Percentiles rank a stretch among this genome's conserved stretches.
Conservation (phyloP, 2,113 vertebrate genomes). For the Gymnorhina tibicen region DNA sequence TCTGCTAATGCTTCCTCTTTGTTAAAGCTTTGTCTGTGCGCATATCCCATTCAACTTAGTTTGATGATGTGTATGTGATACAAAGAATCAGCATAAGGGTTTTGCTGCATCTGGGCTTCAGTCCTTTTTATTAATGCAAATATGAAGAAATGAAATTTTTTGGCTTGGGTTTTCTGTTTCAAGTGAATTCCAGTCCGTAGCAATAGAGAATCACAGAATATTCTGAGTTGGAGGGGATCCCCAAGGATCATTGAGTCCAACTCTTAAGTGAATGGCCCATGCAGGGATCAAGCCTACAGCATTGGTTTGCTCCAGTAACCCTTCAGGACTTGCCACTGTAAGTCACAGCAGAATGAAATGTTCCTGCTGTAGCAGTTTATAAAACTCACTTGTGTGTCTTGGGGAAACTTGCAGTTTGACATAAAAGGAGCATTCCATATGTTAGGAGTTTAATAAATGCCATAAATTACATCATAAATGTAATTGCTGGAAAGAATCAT, state of each 20-base stretch:
- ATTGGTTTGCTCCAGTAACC: background rate
- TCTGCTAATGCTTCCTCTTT: background rate
- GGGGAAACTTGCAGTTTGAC: conserved; percentile 44
- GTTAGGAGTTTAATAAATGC: conserved; percentile 29
- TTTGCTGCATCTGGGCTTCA: background rate
- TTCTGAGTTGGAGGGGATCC: background rate
- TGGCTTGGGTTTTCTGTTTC: background rate
- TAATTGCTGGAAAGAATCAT: conserved; percentile 13
- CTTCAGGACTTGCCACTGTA: conserved; percentile 7
- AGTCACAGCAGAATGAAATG: conserved; percentile 34
- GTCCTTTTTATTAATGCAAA: background rate
- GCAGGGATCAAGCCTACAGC: background rate
- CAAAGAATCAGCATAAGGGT: background rate
- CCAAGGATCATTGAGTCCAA: background rate
- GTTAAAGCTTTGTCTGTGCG: background rate
- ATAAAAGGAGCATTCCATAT: conserved; percentile 53
- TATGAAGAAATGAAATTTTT: background rate
- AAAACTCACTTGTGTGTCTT: background rate
- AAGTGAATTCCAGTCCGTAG: background rate
- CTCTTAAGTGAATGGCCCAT: background rate
- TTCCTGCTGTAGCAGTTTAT: conserved; percentile 25
- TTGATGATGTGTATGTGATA: background rate
- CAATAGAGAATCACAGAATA: background rate
- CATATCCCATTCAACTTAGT: background rate
- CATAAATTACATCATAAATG: conserved; percentile 1